Evolutionary conservation across 2,888 invertebrate species (phyloP), one percentile per base, ranked within the genome.

Genomic region (Brachylomia viminalis): DNA sequence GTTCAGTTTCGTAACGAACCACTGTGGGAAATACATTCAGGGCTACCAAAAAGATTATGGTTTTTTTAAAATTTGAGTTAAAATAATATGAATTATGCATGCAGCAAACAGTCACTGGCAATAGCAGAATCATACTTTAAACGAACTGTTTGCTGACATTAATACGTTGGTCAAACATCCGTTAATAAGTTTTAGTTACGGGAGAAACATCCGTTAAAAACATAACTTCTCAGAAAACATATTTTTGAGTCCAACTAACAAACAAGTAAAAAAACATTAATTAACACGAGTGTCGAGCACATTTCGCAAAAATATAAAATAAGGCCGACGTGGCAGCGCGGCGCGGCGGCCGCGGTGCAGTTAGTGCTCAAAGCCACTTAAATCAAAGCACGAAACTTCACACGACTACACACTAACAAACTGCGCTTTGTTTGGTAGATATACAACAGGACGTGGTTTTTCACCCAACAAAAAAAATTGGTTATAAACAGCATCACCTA

Each of bases 261-360:
- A 69, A 74, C 27, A 66, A 11, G 4, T 17, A 77, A 83, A 84
- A 77, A 80, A 77, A 80, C 68, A 77, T 80, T 80, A 83, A 80
- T 84, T 80, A 84, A 72, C 23, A 47, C 58, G 62, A 64, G 59
- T 72, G 74, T 70, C 65, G 68, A 61, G 62, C 54, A 77, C 15
- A 70, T 83, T 83, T 76, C 49, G 65, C 47, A 65, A 74, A 83
- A 80, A 74, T 80, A 80, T 77, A 72, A 65, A 75, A 83, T 80
- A 72, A 49, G 61, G 52, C n/a, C 30, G 71, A 65, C 61, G 54
- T 7, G 5, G 38, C 33, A 33, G 33, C 33, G 33, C 33, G 33
- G 33, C 33, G 33, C 3, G n/a, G 27, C 27, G 27, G 17, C n/a
- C n/a, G n/a, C 52, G 66, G 17, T 52, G 80, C 84, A 52, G 76